Base-by-base conservation (phyloP, 2,888 invertebrate species). In the Chydorus sphaericus region DNA sequence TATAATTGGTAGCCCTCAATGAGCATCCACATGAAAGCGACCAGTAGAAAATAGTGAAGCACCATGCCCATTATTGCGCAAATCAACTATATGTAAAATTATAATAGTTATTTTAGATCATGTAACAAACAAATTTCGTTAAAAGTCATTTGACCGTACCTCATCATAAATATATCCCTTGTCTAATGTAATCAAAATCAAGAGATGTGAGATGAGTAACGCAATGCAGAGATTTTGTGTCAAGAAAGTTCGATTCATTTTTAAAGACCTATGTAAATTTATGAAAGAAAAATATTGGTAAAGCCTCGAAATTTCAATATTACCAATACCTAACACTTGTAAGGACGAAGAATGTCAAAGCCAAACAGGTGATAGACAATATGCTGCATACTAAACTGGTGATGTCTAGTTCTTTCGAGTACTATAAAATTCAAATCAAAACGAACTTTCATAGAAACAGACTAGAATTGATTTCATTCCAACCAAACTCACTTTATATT, bases 201-300 rank as follows among this genome's bases (percentile, higher is more conserved):
- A 62, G 28, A 74, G 62, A 61, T 77, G 74, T 2, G 73, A 74
- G 10, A 74, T 57, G 56, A 75, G 64, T 36, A 77, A 66, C 60
- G 71, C 71, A n/a, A 72, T 58, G 58, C 74, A 75, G 50, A 76
- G 65, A 61, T 77, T 74, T 60, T 74, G 72, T 63, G 76, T 76
- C 58, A 77, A 75, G 6, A 73, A 71, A 57, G 71, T 72, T n/a
- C 76, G 67, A 52, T 73, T 71, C 61, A 59, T 54, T 26, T 58
- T 59, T 18, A 44, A 48, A 48, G 37, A 26, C 20, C 29, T 55
- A 14, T n/a, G n/a, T n/a, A n/a, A n/a, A n/a, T n/a, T n/a, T n/a
- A n/a, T n/a, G n/a, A n/a, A n/a, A n/a, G n/a, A n/a, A n/a, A n/a
- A n/a, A n/a, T n/a, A n/a, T n/a, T n/a, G n/a, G n/a, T n/a, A n/a